These are phyloP conservation scores for Empidonax alnorum DNA, from an alignment of 2,113 vertebrate species.

Conservation along the genomic window DNA sequence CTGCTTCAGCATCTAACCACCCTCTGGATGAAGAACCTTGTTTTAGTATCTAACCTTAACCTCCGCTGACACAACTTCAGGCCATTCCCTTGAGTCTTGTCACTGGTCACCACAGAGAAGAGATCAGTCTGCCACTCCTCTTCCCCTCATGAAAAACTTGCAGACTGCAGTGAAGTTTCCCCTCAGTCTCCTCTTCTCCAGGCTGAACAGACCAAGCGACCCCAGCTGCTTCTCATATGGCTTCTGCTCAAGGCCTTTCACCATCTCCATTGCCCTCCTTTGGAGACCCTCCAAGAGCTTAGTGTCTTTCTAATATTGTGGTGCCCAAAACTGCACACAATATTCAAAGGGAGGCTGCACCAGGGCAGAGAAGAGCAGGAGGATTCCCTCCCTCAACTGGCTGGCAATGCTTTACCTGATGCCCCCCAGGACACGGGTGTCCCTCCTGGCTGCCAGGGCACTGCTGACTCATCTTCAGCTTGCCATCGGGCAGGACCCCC, in stretches of 20 bases:
- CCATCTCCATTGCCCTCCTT: neutral
- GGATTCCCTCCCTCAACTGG: accelerated
- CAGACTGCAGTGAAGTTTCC: neutral
- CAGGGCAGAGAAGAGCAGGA: neutral
- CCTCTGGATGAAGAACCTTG: neutral
- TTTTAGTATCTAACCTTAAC: neutral
- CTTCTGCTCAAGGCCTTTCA: neutral
- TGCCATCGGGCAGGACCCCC: neutral
- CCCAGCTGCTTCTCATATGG: neutral
- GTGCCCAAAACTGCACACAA: neutral
- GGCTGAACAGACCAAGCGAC: neutral
- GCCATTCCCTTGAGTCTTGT: neutral
- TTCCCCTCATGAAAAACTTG: neutral
- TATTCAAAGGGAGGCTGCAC: neutral
- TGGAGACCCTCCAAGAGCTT: neutral
- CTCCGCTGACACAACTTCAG: neutral
- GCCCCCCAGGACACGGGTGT: neutral
- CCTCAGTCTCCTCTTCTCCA: neutral
- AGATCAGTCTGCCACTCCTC: neutral
- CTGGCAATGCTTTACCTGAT: neutral
- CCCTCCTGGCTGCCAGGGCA: neutral
- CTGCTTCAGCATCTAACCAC: neutral
- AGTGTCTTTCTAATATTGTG: neutral
- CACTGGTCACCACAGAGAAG: neutral
- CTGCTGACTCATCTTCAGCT: neutral